Conservation (phyloP, 2,797 vertebrate species). For the Meriones psammophilus region DNA sequence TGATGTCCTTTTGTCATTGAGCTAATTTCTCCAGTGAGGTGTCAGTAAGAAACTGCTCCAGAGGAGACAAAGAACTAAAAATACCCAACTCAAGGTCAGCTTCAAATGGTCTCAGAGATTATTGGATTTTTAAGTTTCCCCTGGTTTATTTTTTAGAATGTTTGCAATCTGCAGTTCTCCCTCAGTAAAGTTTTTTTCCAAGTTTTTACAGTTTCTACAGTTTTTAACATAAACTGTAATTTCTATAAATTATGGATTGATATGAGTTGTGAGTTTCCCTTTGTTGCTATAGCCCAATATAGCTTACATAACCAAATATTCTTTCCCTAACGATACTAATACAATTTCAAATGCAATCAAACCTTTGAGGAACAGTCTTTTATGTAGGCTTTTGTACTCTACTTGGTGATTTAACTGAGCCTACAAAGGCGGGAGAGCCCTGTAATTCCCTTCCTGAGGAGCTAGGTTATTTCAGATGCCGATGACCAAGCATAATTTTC, state of each 20-base stretch:
- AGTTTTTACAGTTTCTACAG: too few species aligned
- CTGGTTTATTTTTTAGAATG: background rate
- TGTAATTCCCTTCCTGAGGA: constrained; percentile 17
- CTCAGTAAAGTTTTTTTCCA: too few species aligned
- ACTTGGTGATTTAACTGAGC: background rate
- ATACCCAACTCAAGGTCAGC: background rate
- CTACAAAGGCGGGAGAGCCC: background rate
- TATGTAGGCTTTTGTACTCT: constrained; percentile 6
- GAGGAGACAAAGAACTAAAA: background rate
- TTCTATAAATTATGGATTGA: background rate
- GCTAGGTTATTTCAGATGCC: constrained; percentile 3
- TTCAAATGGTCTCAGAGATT: background rate
- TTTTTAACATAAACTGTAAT: background rate
- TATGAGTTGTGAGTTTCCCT: background rate
- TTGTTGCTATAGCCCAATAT: background rate
- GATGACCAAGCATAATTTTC: constrained; percentile 4
- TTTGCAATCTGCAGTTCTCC: background rate
- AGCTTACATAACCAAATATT: background rate
- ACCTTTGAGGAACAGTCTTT: background rate
- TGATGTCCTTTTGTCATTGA: background rate
- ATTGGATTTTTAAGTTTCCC: background rate
- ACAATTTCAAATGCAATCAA: constrained; percentile 29
- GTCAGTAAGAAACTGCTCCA: background rate
- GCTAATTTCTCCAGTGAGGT: background rate
- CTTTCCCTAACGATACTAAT: background rate